Percentiles rank a stretch among this genome's conserved stretches.
These are phyloP conservation scores for Dysdera silvatica DNA, from an alignment of 1,140 invertebrate genomes.

Conservation along the genomic window DNA sequence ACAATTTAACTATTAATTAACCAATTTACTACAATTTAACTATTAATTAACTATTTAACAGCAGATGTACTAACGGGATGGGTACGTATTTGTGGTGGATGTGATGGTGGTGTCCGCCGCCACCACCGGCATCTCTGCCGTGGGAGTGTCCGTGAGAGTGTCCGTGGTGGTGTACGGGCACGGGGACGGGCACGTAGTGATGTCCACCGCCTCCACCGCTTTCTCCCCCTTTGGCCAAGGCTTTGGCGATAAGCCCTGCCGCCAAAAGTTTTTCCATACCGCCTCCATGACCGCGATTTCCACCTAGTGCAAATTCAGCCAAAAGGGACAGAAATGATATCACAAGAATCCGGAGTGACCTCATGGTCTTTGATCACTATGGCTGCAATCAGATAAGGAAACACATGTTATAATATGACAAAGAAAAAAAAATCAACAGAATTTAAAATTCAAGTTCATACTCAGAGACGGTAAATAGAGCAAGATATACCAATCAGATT, in stretches of 20 bases:
- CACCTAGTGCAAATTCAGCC: background rate
- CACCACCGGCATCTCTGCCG: background rate
- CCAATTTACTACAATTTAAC: no score
- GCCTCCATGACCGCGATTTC: background rate
- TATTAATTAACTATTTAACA: no score
- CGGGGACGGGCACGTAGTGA: background rate
- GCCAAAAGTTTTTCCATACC: slow-evolving; percentile 20
- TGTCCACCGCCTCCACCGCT: slow-evolving; percentile 16
- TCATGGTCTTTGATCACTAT: no score
- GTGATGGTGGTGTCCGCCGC: slow-evolving; percentile 7
- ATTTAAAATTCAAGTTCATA: no score
- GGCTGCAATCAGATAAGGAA: no score
- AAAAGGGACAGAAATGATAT: background rate
- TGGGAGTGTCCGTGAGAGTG: background rate
- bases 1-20: no score
- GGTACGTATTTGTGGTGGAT: slow-evolving; percentile 26
- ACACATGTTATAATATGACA: no score
- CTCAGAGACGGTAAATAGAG: no score
- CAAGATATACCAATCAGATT: no score
- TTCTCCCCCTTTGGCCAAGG: slow-evolving; percentile 15
- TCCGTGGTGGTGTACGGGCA: background rate
- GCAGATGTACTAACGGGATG: slow-evolving; percentile 19
- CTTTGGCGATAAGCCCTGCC: slow-evolving; percentile 23
- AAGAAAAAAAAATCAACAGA: no score
- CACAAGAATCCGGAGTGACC: background rate